A percentile compares a stretch with the other conserved stretches of the same genome.
phyloP scores from a whole-genome alignment of 1,140 invertebrate genomes.

The Drosophila lowei region DNA sequence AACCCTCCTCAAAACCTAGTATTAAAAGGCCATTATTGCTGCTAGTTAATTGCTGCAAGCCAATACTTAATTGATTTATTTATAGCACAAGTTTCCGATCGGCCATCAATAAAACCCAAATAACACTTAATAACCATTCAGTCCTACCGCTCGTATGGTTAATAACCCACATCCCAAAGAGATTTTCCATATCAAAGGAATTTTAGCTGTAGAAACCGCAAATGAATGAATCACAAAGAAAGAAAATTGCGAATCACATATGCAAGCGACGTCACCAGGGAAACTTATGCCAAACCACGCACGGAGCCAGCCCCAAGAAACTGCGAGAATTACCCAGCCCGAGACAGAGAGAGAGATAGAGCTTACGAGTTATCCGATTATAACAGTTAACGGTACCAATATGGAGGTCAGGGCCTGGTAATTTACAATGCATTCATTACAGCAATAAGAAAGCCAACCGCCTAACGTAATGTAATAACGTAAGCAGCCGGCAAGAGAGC shows the following conservation, averaged over 20 bases:
- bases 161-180: neutral
- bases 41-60: neutral
- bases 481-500: conserved; percentile 36
- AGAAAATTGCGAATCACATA: conserved; percentile 2
- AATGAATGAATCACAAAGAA: conserved; percentile 27
- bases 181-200: conserved; percentile 13
- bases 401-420: conserved; percentile 36
- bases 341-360: conserved; percentile 9
- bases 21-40: conserved; percentile 6
- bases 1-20: neutral
- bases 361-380: conserved; percentile 4
- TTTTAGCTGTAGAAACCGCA: conserved; percentile 13
- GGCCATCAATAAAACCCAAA: neutral
- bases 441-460: conserved; percentile 6
- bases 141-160: neutral
- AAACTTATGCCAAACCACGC: conserved; percentile 55
- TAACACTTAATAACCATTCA: neutral
- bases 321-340: conserved; percentile 35
- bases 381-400: conserved; percentile 1
- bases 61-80: conserved; percentile 8
- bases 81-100: neutral
- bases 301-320: conserved; percentile 25
- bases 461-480: conserved; percentile 23
- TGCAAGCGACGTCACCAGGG: conserved; percentile 28
- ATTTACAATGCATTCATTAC: neutral